Evolutionary conservation across 2,797 vertebrate species (phyloP), one percentile per base, ranked within the genome.

Genomic region (Lagocephalus sceleratus): DNA sequence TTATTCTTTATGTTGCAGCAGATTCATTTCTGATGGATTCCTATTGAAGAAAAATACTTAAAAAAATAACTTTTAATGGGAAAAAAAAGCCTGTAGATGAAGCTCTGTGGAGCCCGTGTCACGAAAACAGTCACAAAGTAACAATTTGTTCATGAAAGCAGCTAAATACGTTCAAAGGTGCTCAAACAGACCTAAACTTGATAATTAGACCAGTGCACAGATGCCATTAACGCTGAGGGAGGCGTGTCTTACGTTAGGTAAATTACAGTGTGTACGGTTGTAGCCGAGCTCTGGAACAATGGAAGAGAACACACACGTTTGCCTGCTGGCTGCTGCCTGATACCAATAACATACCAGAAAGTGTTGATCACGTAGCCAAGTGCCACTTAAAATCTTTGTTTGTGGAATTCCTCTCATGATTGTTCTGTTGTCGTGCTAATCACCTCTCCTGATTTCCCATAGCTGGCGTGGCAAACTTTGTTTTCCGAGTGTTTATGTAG

Each of bases 401-500:
- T 57, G 47, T 69, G 48, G 26, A 71, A 68, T 45, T 71, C 44
- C 55, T 68, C 56, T 80, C 68, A 60, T 75, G 62, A 79, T 70
- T 74, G 49, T 72, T 56, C 2, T 35, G 47, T 68, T 44, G 60
- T 63, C 62, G 54, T 61, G 60, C 65, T 58, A 38, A 40, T 54
- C 57, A 44, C 41, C 45, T 67, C 35, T 70, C 26, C 4, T 14
- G 32, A 35, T 14, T 35, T 35, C 32, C 5, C 63, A 77, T 77
- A 85, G 79, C 71, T 75, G 78, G 78, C 81, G 73, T 76, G 58
- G 58, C 86, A 68, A 82, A n/a, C 76, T 66, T 86, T 85, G 81
- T 76, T 56, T 86, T 86, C 89, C 85, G 81, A 89, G 92, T 89
- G 87, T 90, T 67, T 82, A 90, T 88, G 91, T 93, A 88, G 92